Percentiles rank a stretch among this genome's conserved stretches.
These are phyloP conservation scores for Chaenogobius annularis DNA, from an alignment of 2,113 vertebrate genomes.

Conservation along the genomic window DNA sequence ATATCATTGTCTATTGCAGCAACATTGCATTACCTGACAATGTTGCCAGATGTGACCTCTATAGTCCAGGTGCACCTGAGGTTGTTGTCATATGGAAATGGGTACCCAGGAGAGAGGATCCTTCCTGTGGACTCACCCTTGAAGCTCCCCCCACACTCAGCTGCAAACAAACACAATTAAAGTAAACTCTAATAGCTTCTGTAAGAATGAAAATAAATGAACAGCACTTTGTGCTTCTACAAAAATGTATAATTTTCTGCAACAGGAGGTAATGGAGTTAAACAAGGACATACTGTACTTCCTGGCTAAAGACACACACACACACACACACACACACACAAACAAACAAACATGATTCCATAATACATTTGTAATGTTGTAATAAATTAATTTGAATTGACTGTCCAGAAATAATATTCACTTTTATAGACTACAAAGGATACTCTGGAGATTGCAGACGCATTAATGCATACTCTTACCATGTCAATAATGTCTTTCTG, in stretches of 20 bases:
- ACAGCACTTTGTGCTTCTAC: constrained; percentile 11
- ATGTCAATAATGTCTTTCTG: constrained; percentile 35
- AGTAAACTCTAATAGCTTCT: constrained; percentile 4
- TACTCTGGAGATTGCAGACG: constrained; percentile 48
- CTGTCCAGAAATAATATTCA: constrained; percentile 39
- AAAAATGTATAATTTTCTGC: constrained; percentile 16
- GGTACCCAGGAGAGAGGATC: constrained; percentile 95
- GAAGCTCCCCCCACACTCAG: constrained; percentile 95
- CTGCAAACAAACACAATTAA: constrained; percentile 63
- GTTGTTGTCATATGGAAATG: constrained; percentile 98
- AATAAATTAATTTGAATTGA: constrained; percentile 61
- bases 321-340: background rate
- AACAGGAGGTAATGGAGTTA: constrained; percentile 27
- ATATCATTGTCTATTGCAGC: background rate
- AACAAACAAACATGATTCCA: background rate
- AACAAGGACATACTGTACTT: constrained; percentile 19
- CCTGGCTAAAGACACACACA: constrained; percentile 24
- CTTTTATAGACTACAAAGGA: constrained; percentile 19
- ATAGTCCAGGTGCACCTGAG: constrained; percentile 94
- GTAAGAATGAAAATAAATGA: constrained; percentile 28
- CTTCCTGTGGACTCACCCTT: constrained; percentile 92
- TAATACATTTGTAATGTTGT: constrained; percentile 43
- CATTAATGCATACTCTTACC: constrained; percentile 41
- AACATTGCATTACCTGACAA: constrained; percentile 84
- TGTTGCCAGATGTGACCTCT: constrained; percentile 93